Base-by-base conservation (phyloP, 2,888 invertebrate species). In the Euplagia quadripunctaria region DNA sequence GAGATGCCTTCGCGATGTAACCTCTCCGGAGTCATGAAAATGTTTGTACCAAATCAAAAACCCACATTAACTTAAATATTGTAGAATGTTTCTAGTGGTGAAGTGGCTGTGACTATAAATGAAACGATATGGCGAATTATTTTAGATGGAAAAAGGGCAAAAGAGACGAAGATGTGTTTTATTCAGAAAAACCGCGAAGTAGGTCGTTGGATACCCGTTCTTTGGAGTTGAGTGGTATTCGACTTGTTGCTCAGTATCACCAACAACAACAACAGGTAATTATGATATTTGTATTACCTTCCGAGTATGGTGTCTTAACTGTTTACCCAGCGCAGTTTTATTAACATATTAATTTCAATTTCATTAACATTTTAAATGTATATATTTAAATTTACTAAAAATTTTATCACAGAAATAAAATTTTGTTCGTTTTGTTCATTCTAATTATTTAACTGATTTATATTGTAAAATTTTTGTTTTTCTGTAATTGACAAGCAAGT, bases 141-240 rank as follows among this genome's bases (percentile, higher is more conserved):
- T 97, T 97, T 88, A 96, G 97, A 79, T 97, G 97, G 97, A 97
- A 97, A 87, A 97, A 97, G 84, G 96, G 97, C 68, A 96, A 96
- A 82, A 93, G 96, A 83, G 96, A 96, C 86, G 97, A 96, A 79
- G 94, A 94, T 82, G 96, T 95, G 84, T 96, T 96, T 85, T 96
- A 94, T 88, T 94, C 96, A 66, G 94, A 95, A 80, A 97, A 98
- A 86, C 97, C 97, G 14, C 96, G 98, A 71, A 98, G 97, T 90
- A 96, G 97, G 77, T 98, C 98, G 1, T 91, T 98, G 90, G 98
- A 98, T 90, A 97, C 97, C 49, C 96, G 97, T 79, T 96, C 97
- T 12, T 92, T 98, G 87, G 97, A 97, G 88, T 94, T 97, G 72
- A 97, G 97, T 75, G 98, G 97, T 55, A 96, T 97, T 78, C 96